Evolutionary conservation across 2,113 vertebrate genomes (phyloP), one percentile per base, ranked within the genome.

Genomic region (Gopherus flavomarginatus): DNA sequence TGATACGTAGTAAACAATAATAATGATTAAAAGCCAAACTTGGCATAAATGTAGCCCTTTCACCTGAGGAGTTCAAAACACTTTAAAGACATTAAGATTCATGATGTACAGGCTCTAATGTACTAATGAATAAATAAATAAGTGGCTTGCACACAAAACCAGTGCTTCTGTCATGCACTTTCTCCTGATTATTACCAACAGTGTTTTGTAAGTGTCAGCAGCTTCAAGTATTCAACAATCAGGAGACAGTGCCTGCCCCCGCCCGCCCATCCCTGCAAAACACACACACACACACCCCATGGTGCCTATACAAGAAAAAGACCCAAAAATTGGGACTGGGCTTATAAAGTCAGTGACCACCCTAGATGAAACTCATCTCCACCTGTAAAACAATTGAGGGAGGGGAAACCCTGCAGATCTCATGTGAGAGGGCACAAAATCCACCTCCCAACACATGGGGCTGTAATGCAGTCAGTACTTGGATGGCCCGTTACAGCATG

Each of bases 11-110:
- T 78, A 84, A 91, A 97, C 94, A 83, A 95, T 49, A 88, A 54
- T 56, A 47, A 94, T 81, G 89, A 95, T 96, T 96, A 97, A 96
- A 87, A 88, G 90, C 35, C 83, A 96, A 85, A 85, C 86, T 87
- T 50, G 88, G 86, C 0, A 0, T 57, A 94, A 96, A 93, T 77
- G 50, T 53, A 65, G 85, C n/a, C 54, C n/a, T 88, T 75, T 88
- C 89, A 81, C 79, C 57, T 9, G 77, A 77, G 24, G 86, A 75
- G 53, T 95, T 83, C 42, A 92, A 44, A 94, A 79, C 19, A 77
- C 75, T 77, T 77, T 44, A 47, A 12, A 91, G 91, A 86, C 86
- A 88, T 90, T 92, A 94, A 95, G 81, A 81, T 90, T 85, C 81
- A 90, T 95, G 85, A 97, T 44, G 26, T 88, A 88, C 81, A 75